Evolutionary conservation across 2,113 vertebrate species (phyloP).

Genomic region (Archocentrus centrarchus): DNA sequence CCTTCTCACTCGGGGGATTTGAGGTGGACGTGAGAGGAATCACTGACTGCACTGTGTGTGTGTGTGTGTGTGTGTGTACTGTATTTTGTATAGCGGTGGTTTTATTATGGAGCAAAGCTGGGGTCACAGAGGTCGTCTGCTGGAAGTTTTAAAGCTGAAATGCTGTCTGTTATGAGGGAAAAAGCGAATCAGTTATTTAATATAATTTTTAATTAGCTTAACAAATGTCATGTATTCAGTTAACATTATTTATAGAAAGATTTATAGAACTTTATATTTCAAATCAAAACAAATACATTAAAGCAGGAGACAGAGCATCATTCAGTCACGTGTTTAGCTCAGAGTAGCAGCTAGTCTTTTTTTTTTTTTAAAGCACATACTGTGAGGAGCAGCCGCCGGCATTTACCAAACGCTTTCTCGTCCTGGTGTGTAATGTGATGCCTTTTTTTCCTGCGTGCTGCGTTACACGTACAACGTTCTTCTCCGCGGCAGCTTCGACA

Average conservation of each 20-base stretch:
- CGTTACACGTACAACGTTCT: too few species aligned
- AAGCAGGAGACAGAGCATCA: fast-evolving
- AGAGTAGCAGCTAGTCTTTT: not conserved
- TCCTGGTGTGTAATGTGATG: not conserved
- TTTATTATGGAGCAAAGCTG: conserved; percentile 1
- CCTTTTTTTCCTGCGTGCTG: too few species aligned
- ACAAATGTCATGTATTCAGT: not conserved
- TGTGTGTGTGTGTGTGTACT: conserved; percentile 13
- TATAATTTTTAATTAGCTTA: not conserved
- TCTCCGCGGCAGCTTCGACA: too few species aligned
- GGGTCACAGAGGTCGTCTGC: conserved; percentile 33
- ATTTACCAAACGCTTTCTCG: fast-evolving
- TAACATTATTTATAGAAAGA: not conserved
- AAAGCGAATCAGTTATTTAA: not conserved
- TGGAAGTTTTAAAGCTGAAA: not conserved
- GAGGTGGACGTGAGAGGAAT: conserved; percentile 56
- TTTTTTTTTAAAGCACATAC: too few species aligned
- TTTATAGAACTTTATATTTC: not conserved
- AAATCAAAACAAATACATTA: not conserved
- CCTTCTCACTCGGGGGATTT: conserved; percentile 42
- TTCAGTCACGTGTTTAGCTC: not conserved
- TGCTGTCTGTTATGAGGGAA: not conserved
- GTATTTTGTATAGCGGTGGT: not conserved
- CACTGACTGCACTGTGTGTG: not conserved
- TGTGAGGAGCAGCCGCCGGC: too few species aligned